Evolutionary conservation across 1,140 invertebrate species (phyloP), one percentile per base, ranked within the genome.

Genomic region (Drosophila micromelanica): DNA sequence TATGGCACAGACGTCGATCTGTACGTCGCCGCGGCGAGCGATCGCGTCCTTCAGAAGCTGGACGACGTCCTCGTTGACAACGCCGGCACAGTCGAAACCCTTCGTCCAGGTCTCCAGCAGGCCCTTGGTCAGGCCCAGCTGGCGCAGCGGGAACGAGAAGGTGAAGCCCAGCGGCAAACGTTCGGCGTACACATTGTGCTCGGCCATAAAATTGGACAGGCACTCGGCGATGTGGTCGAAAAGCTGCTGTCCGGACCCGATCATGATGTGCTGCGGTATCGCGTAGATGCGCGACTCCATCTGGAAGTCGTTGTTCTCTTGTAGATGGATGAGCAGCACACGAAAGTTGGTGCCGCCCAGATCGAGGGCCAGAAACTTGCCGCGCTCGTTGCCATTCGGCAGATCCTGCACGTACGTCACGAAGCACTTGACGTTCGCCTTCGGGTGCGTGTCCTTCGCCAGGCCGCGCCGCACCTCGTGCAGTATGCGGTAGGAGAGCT

Each of bases 161-260:
- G 99, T 99, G 92, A 99, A 99, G 3, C 99, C 99, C 37, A 99
- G 94, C 0, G 99, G 98, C 35, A 99, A 93, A n/a, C 95, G 93
- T 79, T 97, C 95, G 30, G 96, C 92, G 43, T 95, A 94, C 27
- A 97, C 94, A 52, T 96, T 94, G 67, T 97, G 94, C 72, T 98
- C 95, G 91, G 96, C 96, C 93, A 99, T 97, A 90, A 99, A 99
- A 78, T 96, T 96, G 4, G 97, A 95, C 76, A 99, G 94, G 93
- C 98, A 99, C 89, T 98, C 96, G 46, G 99, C 99, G 80, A 99
- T 99, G 92, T 99, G 98, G 92, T 99, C 99, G 93, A 99, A 99
- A 15, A 99, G 93, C 93, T 96, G 95, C 43, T 93, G 93, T 2
- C 98, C 97, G 13, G 96, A 95, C 2, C 98, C 98, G 69, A 97